Percentiles rank a stretch among this genome's conserved stretches.
These are phyloP conservation scores for Samia ricini DNA, from an alignment of 1,140 invertebrate genomes.

Conservation along the genomic window DNA sequence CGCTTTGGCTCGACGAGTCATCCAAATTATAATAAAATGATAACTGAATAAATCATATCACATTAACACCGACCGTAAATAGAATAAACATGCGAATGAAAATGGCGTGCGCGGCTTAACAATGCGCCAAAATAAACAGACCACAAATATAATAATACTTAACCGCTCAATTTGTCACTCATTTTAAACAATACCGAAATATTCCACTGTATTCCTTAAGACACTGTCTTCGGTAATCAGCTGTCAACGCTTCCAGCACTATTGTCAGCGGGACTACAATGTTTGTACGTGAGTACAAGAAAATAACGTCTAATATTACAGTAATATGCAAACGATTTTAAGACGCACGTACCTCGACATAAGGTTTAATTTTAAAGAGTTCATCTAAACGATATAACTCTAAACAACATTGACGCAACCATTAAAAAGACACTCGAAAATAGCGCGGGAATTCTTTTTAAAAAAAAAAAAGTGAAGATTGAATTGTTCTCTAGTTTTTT, in stretches of 20 bases:
- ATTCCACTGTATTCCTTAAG: constrained; percentile 40
- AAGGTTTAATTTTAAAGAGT: constrained; percentile 10
- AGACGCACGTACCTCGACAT: constrained; percentile 21
- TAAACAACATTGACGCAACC: constrained; percentile 13
- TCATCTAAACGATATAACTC: constrained; percentile 14
- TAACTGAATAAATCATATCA: constrained; percentile 47
- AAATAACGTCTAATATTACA: constrained; percentile 12
- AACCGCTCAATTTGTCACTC: constrained; percentile 47
- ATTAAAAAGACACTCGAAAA: constrained; percentile 41
- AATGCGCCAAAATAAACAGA: constrained; percentile 31
- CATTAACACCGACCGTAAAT: constrained; percentile 38
- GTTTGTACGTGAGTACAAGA: constrained; percentile 24
- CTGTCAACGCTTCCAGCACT: constrained; percentile 45
- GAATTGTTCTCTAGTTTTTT: constrained; percentile 46
- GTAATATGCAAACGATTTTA: constrained; percentile 12
- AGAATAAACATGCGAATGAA: constrained; percentile 27
- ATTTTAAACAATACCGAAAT: constrained; percentile 33
- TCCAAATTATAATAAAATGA: constrained; percentile 46
- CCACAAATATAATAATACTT: constrained; percentile 16
- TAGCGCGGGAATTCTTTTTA: constrained; percentile 32
- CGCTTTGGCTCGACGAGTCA: constrained; percentile 40
- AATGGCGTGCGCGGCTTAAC: constrained; percentile 14
- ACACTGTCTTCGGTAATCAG: constrained; percentile 34
- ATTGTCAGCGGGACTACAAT: constrained; percentile 51
- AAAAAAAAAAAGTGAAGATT: constrained; percentile 46